Evolutionary conservation across 2,797 vertebrate species (phyloP).

Genomic region (Myotis myotis): DNA sequence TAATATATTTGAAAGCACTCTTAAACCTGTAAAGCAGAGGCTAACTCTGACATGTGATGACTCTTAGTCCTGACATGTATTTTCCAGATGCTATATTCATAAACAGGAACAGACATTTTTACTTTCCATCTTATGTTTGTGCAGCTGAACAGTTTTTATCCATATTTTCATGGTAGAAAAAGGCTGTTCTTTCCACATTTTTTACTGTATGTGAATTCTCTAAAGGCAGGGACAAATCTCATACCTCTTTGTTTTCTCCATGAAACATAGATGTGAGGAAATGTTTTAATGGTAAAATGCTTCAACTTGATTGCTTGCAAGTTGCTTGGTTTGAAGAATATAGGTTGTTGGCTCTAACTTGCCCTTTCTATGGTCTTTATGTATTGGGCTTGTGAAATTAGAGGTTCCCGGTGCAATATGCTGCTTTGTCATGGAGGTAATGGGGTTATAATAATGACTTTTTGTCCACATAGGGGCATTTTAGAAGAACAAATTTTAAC

Average conservation of each 20-base stretch:
- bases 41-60: neutral
- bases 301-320: neutral
- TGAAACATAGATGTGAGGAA: neutral
- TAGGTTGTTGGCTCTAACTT: no score
- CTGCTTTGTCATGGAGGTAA: neutral
- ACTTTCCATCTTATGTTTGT: neutral
- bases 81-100: neutral
- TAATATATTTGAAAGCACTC: neutral
- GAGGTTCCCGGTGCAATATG: neutral
- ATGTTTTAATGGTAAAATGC: neutral
- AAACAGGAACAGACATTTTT: neutral
- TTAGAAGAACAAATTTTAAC: neutral
- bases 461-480: neutral
- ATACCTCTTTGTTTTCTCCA: neutral
- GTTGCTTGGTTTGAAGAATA: neutral
- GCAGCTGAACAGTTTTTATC: neutral
- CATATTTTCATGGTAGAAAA: slow-evolving; percentile 1
- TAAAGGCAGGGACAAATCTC: neutral
- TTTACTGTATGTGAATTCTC: neutral
- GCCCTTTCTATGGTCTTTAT: neutral
- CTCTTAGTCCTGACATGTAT: neutral
- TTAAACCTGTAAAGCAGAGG: neutral
- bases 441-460: neutral
- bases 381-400: neutral
- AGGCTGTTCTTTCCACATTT: neutral